Evolutionary conservation across 2,113 vertebrate species (phyloP).

Genomic region (Rostratula benghalensis): DNA sequence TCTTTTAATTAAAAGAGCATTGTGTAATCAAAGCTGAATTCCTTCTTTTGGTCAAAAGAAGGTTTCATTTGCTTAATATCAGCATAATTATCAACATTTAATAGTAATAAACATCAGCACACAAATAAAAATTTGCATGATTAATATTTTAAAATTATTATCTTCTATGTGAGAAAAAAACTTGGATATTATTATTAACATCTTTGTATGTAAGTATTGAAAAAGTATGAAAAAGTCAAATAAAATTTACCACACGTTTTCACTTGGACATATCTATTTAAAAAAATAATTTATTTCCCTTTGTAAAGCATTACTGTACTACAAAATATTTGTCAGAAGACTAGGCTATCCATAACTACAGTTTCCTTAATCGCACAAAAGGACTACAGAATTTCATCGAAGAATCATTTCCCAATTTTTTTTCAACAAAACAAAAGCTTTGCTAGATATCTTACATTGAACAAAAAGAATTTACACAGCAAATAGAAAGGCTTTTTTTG

Average conservation of each 20-base stretch:
- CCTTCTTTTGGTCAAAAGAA: background rate
- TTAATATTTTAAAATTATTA: background rate
- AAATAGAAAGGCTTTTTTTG: background rate
- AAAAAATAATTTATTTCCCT: background rate
- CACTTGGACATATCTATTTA: background rate
- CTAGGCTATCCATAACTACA: background rate
- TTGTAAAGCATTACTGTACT: background rate
- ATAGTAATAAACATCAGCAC: too few species aligned
- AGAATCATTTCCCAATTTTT: background rate
- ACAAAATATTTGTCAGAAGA: background rate
- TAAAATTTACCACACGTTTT: background rate
- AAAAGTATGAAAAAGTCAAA: background rate
- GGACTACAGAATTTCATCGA: background rate
- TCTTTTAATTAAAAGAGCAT: background rate
- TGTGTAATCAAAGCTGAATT: constrained; percentile 24
- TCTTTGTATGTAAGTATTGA: background rate
- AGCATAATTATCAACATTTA: background rate
- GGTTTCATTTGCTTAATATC: background rate
- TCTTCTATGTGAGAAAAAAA: background rate
- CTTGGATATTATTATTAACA: background rate
- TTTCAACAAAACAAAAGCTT: background rate
- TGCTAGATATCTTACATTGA: background rate
- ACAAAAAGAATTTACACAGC: background rate
- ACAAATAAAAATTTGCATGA: background rate
- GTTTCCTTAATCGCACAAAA: background rate